phyloP scores from a whole-genome alignment of 2,113 vertebrate genomes.

The Apodemus speciosus region DNA sequence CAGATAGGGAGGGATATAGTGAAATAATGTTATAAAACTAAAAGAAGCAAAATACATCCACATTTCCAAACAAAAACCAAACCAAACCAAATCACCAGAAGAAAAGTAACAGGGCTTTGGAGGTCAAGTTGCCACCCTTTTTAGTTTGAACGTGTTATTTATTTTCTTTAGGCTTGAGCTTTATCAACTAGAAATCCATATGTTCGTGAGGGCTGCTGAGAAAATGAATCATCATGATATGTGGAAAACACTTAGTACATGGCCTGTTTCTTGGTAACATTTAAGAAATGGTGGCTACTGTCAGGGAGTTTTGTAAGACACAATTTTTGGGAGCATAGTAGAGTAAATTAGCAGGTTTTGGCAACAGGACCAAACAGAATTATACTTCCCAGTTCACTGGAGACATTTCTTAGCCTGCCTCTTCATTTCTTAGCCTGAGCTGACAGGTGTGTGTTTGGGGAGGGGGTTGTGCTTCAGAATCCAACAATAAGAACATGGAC shows the following conservation, averaged over 20 bases:
- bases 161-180: background rate
- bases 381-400: background rate
- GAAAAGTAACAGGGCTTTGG: background rate
- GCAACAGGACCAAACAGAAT: background rate
- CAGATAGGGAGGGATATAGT: too few species aligned
- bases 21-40: background rate
- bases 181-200: conserved; percentile 32
- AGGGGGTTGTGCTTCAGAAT: too few species aligned
- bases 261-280: background rate
- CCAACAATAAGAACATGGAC: background rate
- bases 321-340: background rate
- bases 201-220: background rate
- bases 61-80: background rate
- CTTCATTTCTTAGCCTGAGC: background rate
- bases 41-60: background rate
- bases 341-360: background rate
- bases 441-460: background rate
- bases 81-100: background rate
- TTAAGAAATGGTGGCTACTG: background rate
- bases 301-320: conserved; percentile 22
- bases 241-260: background rate
- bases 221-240: background rate
- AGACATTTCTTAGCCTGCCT: background rate
- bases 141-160: background rate
- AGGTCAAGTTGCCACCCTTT: background rate